Evolutionary conservation across 2,113 vertebrate genomes (phyloP).

Genomic region (Callopanchax toddi): DNA sequence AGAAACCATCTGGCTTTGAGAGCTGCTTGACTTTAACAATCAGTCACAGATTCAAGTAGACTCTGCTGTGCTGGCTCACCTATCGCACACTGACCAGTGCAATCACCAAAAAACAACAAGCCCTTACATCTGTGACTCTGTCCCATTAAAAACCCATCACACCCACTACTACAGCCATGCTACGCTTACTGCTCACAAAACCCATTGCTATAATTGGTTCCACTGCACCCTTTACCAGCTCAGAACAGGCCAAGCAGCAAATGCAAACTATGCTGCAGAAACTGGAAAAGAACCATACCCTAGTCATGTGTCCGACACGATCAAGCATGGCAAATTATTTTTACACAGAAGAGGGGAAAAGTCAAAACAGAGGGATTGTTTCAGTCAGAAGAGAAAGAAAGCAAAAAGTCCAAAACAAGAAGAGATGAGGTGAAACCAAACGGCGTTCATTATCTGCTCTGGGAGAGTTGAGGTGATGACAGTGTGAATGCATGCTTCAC

Average conservation of each 20-base stretch:
- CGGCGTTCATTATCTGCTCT: neutral
- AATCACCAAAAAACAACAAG: slow-evolving; percentile 63
- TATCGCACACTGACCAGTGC: slow-evolving; percentile 45
- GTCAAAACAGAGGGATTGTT: slow-evolving; percentile 27
- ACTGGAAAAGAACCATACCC: slow-evolving; percentile 46
- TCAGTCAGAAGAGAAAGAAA: slow-evolving; percentile 17
- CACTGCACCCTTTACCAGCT: slow-evolving; percentile 59
- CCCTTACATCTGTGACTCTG: slow-evolving; percentile 60
- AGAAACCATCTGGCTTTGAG: slow-evolving; percentile 36
- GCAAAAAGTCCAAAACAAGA: slow-evolving; percentile 14
- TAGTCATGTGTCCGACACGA: slow-evolving; percentile 31
- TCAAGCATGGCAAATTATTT: slow-evolving; percentile 49
- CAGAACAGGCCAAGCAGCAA: slow-evolving; percentile 48
- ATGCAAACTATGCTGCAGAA: slow-evolving; percentile 49
- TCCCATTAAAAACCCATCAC: slow-evolving; percentile 74
- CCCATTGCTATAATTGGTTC: slow-evolving; percentile 74
- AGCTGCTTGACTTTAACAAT: slow-evolving; percentile 51
- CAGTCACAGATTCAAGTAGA: slow-evolving; percentile 42
- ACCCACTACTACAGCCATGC: slow-evolving; percentile 42
- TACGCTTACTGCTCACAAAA: slow-evolving; percentile 63
- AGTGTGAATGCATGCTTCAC: slow-evolving; percentile 24
- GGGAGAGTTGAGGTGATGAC: slow-evolving; percentile 24
- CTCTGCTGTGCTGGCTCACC: slow-evolving; percentile 24
- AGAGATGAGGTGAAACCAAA: slow-evolving; percentile 23
- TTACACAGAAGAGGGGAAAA: slow-evolving; percentile 34